Base-by-base conservation (phyloP, 2,888 invertebrate species). In the Aspidapion aeneum region DNA sequence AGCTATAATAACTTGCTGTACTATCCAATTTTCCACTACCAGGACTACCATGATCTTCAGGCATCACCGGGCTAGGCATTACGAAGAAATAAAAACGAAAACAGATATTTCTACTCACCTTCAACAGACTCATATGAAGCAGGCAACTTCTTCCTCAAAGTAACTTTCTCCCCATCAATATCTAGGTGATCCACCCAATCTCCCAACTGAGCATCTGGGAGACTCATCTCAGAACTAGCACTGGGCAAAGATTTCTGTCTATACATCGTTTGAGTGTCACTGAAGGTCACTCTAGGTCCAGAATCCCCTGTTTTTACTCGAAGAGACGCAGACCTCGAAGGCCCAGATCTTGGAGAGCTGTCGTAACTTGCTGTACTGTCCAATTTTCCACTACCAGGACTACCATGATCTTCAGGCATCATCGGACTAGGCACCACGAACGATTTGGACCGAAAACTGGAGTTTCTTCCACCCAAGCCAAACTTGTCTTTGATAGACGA, bases 161-260 rank as follows among this genome's bases (percentile, higher is more conserved):
- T 86, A 1, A 88, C 87, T 54, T 83, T 84, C 64, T 86, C 87
- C 1, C 87, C 87, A 68, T 88, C 88, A 51, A 88, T 84, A 55
- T 87, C 86, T 7, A 88, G 83, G 50, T 85, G 83, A 54, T 84
- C 83, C 1, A 85, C 85, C 86, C 88, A 87, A 73, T 85, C 85
- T 1, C 59, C 67, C 18, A 84, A 71, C 57, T 74, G 73, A 3
- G 81, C 80, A 70, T 87, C 87, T 0, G 84, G 84, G 35, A 86
- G 79, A 71, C 87, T 87, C n/a, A 86, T 77, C 68, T 90, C 90
- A 0, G 87, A 87, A 63, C 87, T 86, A 18, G 88, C 89, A 74
- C 91, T 91, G 0, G 93, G 93, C 69, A 93, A 79, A 3, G 92
- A 93, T 57, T 89, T 88, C 84, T 93, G 93, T 12, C 90, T 80